Percentiles rank a stretch among this genome's conserved stretches.
These are phyloP conservation scores for Penaeus chinensis DNA, from an alignment of 1,140 invertebrate genomes.

Conservation along the genomic window DNA sequence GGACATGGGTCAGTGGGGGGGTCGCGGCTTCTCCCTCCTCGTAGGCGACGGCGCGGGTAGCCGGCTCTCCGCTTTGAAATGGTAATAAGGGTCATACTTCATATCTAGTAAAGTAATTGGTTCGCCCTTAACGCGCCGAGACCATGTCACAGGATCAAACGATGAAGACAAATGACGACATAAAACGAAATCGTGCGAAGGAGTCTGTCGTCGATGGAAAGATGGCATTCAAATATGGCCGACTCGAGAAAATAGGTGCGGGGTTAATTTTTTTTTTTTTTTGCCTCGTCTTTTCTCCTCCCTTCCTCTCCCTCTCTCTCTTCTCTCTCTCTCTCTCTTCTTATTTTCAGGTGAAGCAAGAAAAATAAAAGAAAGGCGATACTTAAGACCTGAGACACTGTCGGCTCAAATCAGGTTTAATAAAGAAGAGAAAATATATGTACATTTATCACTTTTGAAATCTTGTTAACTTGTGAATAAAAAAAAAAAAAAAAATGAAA, in stretches of 20 bases:
- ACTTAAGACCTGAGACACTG: no score
- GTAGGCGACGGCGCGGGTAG: constrained; percentile 3
- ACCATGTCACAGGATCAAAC: constrained; percentile 54
- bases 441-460: no score
- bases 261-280: background rate
- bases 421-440: no score
- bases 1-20: background rate
- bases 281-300: no score
- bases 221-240: constrained; percentile 47
- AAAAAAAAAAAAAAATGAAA: no score
- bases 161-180: constrained; percentile 50
- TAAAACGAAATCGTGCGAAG: constrained; percentile 39
- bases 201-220: constrained; percentile 29
- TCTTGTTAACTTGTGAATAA: no score
- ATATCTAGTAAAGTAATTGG: constrained; percentile 54
- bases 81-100: constrained; percentile 54
- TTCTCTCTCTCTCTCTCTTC: constrained; percentile 1
- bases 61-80: constrained; percentile 53
- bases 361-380: no score
- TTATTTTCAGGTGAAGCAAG: background rate
- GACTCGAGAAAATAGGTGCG: constrained; percentile 2
- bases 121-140: constrained; percentile 50
- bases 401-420: no score
- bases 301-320: background rate
- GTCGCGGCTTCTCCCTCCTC: background rate